These are phyloP conservation scores for Fistularia tabacaria DNA, from an alignment of 2,797 vertebrate species.

Conservation along the genomic window DNA sequence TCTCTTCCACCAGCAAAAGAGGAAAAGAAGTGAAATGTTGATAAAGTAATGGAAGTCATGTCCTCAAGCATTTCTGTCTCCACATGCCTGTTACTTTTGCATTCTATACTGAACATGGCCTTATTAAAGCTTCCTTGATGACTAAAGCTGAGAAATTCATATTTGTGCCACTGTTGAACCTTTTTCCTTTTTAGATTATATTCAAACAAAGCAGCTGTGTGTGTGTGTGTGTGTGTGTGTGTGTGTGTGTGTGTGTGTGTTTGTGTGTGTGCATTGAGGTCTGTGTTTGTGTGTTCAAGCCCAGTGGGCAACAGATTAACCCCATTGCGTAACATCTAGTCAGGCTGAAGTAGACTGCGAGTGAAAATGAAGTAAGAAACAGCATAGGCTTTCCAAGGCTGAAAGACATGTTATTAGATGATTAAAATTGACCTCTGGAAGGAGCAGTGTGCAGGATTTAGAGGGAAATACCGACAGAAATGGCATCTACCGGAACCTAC, in stretches of 20 bases:
- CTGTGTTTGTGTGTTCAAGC: constrained; percentile 11
- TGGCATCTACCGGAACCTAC: too few species aligned
- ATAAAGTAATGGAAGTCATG: too few species aligned
- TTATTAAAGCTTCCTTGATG: not conserved
- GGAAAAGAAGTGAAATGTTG: too few species aligned
- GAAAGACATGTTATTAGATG: not conserved
- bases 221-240: constrained; percentile 13
- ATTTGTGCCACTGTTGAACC: not conserved
- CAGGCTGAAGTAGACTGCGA: constrained; percentile 10
- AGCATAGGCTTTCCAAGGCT: constrained; percentile 25
- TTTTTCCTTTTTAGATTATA: constrained; percentile 11
- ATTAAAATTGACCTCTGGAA: too few species aligned
- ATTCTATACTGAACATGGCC: too few species aligned
- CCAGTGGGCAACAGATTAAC: constrained; percentile 28
- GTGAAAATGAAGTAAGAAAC: constrained; percentile 31
- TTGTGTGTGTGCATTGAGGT: constrained; percentile 2
- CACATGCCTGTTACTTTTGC: too few species aligned
- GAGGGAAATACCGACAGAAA: too few species aligned
- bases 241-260: constrained; percentile 1
- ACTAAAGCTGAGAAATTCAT: constrained; percentile 9
- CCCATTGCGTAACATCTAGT: constrained; percentile 50
- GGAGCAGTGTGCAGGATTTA: too few species aligned
- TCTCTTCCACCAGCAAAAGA: too few species aligned
- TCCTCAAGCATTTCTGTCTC: too few species aligned
- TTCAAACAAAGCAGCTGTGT: constrained; percentile 9